Conservation (phyloP, 1,140 invertebrate genomes). For the Conus betulinus region DNA sequence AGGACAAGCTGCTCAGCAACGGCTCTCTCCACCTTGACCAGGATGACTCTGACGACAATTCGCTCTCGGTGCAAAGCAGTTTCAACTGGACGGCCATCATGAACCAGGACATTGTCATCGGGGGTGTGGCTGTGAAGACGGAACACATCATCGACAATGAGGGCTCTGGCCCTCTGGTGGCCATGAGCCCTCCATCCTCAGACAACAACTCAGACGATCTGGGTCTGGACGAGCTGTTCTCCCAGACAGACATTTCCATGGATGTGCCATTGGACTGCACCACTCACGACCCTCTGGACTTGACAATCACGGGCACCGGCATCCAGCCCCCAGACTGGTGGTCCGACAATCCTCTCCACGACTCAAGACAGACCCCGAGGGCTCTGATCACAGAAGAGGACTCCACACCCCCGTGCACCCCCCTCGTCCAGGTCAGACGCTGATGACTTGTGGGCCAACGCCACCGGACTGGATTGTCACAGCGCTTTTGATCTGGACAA, state of each 20-base stretch:
- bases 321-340: constrained; percentile 74
- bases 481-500: constrained; percentile 72
- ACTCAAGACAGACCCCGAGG: constrained; percentile 36
- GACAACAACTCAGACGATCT: constrained; percentile 69
- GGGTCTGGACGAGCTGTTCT: constrained; percentile 67
- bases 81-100: constrained; percentile 77
- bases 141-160: constrained; percentile 68
- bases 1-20: constrained; percentile 49
- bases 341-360: constrained; percentile 61
- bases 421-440: constrained; percentile 54
- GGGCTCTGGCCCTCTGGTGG: constrained; percentile 59
- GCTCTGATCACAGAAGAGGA: constrained; percentile 51
- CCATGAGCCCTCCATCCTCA: constrained; percentile 70
- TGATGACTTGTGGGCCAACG: constrained; percentile 67
- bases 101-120: constrained; percentile 76
- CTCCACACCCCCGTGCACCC: constrained; percentile 65
- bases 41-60: constrained; percentile 44
- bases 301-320: constrained; percentile 70
- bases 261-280: constrained; percentile 61
- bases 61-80: constrained; percentile 61
- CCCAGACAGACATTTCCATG: constrained; percentile 59
- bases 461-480: constrained; percentile 58
- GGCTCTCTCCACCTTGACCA: constrained; percentile 51
- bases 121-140: constrained; percentile 73
- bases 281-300: constrained; percentile 65